Conservation (phyloP, 1,140 invertebrate genomes). For the Lithobius niger region DNA sequence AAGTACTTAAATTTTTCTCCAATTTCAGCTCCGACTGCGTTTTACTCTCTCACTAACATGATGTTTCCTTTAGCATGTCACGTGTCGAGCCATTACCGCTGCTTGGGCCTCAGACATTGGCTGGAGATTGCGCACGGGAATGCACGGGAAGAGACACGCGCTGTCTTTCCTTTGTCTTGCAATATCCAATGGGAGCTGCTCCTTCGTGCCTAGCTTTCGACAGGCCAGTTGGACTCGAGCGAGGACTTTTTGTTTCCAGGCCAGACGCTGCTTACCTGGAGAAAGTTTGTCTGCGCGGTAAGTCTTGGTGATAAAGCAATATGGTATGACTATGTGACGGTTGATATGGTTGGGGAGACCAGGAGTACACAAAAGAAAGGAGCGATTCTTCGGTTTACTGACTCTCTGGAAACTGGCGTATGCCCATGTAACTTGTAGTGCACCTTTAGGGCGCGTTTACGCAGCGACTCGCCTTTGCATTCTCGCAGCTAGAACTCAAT, state of each 20-base stretch:
- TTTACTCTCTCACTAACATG: no score
- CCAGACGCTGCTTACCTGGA: slow-evolving; percentile 36
- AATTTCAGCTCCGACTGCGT: no score
- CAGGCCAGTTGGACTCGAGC: slow-evolving; percentile 28
- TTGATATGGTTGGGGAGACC: no score
- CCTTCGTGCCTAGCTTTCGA: slow-evolving; percentile 31
- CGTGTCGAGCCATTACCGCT: background rate
- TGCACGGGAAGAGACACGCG: background rate
- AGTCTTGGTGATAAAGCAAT: background rate
- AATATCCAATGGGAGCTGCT: background rate
- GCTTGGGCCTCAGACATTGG: background rate
- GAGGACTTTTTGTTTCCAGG: slow-evolving; percentile 27
- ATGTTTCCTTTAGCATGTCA: background rate
- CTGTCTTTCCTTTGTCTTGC: background rate
- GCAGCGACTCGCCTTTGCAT: no score
- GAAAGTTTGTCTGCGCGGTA: slow-evolving; percentile 37
- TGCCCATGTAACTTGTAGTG: no score
- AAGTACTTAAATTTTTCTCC: background rate
- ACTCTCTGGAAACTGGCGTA: no score
- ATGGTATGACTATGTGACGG: no score
- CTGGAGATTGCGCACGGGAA: background rate
- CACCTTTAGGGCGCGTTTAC: no score
- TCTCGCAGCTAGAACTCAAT: no score
- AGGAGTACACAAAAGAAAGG: no score
- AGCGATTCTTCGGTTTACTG: no score